phyloP scores from a whole-genome alignment of 2,113 vertebrate species.

The Nerophis lumbriciformis region DNA sequence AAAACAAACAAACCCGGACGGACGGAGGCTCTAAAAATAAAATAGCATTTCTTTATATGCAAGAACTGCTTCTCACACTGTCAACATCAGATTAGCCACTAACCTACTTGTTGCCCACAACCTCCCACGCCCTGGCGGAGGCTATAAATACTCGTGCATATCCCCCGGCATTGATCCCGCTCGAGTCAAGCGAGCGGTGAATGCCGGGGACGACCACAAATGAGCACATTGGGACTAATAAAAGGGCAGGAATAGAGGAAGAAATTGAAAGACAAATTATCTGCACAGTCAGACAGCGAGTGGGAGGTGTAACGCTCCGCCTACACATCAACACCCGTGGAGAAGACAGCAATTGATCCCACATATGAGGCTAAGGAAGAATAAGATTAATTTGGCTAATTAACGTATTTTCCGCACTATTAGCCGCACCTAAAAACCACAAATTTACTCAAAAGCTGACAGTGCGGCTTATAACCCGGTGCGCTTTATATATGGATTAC shows the following conservation, averaged over 20 bases:
- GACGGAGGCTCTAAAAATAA: slow-evolving; percentile 36
- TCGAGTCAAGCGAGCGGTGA: slow-evolving; percentile 16
- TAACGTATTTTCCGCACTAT: too few species aligned
- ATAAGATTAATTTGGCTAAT: too few species aligned
- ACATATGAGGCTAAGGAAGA: background rate
- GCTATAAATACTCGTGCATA: slow-evolving; percentile 58
- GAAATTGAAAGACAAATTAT: slow-evolving; percentile 8
- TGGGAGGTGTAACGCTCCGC: slow-evolving; percentile 7
- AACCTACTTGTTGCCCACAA: slow-evolving; percentile 54
- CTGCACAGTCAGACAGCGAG: slow-evolving; percentile 4
- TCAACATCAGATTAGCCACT: slow-evolving; percentile 65
- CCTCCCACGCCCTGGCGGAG: slow-evolving; percentile 31
- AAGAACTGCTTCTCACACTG: slow-evolving; percentile 2
- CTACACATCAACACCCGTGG: slow-evolving; percentile 1
- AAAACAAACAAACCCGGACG: slow-evolving; percentile 33
- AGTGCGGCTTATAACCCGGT: too few species aligned
- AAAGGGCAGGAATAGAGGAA: slow-evolving; percentile 8
- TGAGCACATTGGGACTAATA: slow-evolving; percentile 4
- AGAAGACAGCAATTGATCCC: background rate
- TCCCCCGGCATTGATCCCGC: slow-evolving; percentile 52
- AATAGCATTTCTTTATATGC: slow-evolving; percentile 19
- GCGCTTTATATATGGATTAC: too few species aligned
- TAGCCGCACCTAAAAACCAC: too few species aligned
- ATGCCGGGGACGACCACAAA: background rate
- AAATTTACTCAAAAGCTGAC: too few species aligned